Evolutionary conservation across 2,113 vertebrate genomes (phyloP), one percentile per base, ranked within the genome.

Genomic region (Corythornis cristatus): DNA sequence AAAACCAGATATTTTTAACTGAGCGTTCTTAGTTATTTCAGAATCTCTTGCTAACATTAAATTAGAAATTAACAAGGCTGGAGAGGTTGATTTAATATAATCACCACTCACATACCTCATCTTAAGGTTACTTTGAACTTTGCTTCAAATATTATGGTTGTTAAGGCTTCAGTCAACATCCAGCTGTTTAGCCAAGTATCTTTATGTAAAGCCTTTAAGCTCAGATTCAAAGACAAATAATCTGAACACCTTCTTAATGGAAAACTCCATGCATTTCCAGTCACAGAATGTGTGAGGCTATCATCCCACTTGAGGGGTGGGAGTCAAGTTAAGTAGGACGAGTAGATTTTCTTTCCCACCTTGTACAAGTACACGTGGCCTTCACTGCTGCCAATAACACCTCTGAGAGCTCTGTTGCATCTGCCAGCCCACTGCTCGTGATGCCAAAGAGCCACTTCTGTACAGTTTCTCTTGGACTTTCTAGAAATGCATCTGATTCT

Each of bases 361-460:
- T 12, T 48, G 48, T 70, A 53, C 56, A 58, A 37, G 13, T 6
- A 23, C 2, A 8, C 29, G 22, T 58, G 45, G 3, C 56, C 51
- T 73, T 88, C 23, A 25, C 23, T 50, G 23, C 42, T 51, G 28
- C 40, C 54, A 86, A n/a, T 23, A 50, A 20, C 2, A 1, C 5
- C 0, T 10, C 4, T 4, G 29, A 66, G 19, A 67, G 16, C 28
- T 12, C 18, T 46, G 35, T 46, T 64, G 10, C 29, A 51, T 40
- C 25, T 86, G 40, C 53, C 11, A 68, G 21, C 5, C 8, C n/a
- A 6, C 62, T 57, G 48, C n/a, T 64, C 26, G 1, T 0, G 1
- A 40, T 40, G 45, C 8, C 35, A 15, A 26, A 83, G 37, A 88
- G n/a, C 12, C 14, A 2, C 22, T 42, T 42, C 19, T 0, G 1